Percentiles rank a stretch among this genome's conserved stretches.
Evolutionary conservation across 2,888 invertebrate genomes (phyloP).

Genomic region (Chrysodeixis includens): DNA sequence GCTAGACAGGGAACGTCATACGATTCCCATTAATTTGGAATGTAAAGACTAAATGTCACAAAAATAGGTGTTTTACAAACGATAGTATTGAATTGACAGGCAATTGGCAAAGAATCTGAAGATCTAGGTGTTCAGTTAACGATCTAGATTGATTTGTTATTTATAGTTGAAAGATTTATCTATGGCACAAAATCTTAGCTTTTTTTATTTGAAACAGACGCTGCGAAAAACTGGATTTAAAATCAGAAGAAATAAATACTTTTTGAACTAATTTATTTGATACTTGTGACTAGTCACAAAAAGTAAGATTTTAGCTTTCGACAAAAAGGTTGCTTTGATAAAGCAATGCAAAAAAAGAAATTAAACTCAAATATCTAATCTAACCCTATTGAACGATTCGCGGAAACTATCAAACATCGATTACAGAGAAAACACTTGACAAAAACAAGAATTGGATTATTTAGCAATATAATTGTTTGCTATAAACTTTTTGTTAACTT

Average conservation of each 20-base stretch:
- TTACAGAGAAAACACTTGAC: too few species aligned
- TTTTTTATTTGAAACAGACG: not conserved
- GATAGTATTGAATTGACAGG: not conserved
- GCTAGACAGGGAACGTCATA: not conserved
- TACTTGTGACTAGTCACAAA: too few species aligned
- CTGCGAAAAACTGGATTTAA: not conserved
- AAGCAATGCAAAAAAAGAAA: too few species aligned
- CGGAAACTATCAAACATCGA: too few species aligned
- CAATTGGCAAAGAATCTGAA: not conserved
- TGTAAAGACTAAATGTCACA: not conserved
- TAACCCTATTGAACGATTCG: too few species aligned
- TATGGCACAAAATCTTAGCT: not conserved
- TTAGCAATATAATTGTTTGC: too few species aligned
- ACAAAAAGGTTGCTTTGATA: too few species aligned
- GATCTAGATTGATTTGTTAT: not conserved
- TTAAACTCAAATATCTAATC: too few species aligned
- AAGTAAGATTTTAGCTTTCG: too few species aligned
- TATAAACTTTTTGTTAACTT: too few species aligned
- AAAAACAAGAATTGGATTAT: too few species aligned
- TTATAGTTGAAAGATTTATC: not conserved
- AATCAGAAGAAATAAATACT: not conserved
- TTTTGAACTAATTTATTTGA: not conserved
- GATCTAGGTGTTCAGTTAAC: not conserved
- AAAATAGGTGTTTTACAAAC: not conserved
- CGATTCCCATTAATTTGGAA: constrained; percentile 8